phyloP scores from a whole-genome alignment of 2,888 invertebrate genomes.

The Drosophila nigricruria region DNA sequence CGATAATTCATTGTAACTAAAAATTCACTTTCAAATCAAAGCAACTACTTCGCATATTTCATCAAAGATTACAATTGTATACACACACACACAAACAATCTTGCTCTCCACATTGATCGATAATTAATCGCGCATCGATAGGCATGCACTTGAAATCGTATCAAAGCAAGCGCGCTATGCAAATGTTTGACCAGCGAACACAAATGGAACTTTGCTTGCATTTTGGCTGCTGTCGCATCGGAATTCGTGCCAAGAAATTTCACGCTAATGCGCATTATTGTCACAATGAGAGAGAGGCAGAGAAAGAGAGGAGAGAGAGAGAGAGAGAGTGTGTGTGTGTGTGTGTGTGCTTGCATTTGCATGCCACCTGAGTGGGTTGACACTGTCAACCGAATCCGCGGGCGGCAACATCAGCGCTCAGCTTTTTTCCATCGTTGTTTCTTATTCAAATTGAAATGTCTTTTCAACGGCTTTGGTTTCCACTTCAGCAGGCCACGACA shows the following conservation, averaged over 20 bases:
- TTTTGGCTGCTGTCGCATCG: conserved; percentile 46
- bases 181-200: conserved; percentile 45
- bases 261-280: conserved; percentile 78
- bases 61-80: neutral
- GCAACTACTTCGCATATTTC: neutral
- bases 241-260: conserved; percentile 62
- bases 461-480: conserved; percentile 79
- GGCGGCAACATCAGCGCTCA: neutral
- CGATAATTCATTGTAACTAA: neutral
- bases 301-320: neutral
- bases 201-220: conserved; percentile 31
- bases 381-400: neutral
- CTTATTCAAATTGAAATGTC: conserved; percentile 77
- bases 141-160: conserved; percentile 35
- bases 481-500: conserved; percentile 76
- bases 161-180: conserved; percentile 26
- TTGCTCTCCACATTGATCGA: conserved; percentile 10
- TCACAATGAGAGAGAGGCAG: conserved; percentile 27
- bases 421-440: conserved; percentile 12
- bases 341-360: conserved; percentile 65
- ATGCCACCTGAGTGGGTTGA: conserved; percentile 52
- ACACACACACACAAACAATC: neutral
- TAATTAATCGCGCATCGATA: conserved; percentile 35
- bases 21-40: neutral
- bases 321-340: no score